A percentile compares a stretch with the other conserved stretches of the same genome.
Evolutionary conservation across 2,113 vertebrate genomes (phyloP).

Genomic region (Crotalus viridis): DNA sequence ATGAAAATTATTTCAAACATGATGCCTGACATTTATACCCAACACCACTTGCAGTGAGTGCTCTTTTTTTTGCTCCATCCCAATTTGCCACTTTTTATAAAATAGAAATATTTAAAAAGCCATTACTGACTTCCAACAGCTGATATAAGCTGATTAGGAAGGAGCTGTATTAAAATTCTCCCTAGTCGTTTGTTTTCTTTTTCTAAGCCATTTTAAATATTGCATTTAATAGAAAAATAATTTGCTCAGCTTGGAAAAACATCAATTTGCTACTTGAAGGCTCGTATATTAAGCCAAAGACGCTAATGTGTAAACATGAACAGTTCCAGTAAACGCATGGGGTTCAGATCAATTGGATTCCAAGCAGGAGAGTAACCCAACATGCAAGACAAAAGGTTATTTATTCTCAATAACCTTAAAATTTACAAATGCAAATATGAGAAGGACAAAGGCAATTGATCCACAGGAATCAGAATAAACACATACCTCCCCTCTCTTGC

Average conservation of each 20-base stretch:
- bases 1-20: neutral
- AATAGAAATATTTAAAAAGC: neutral
- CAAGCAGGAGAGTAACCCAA: conserved; percentile 58
- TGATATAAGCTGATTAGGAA: conserved; percentile 48
- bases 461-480: conserved; percentile 20
- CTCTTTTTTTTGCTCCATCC: neutral
- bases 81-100: neutral
- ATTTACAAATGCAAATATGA: conserved; percentile 30
- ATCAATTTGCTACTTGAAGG: conserved; percentile 68
- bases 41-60: fast-evolving
- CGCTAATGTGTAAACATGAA: conserved; percentile 66
- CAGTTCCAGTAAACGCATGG: conserved; percentile 51
- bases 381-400: conserved; percentile 58
- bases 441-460: conserved; percentile 47
- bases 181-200: conserved; percentile 61
- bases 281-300: conserved; percentile 59
- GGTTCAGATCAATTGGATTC: conserved; percentile 58
- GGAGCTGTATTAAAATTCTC: conserved; percentile 55
- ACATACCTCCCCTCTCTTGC: neutral
- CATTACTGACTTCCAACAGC: neutral
- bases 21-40: neutral
- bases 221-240: conserved; percentile 70
- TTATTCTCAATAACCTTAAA: conserved; percentile 59
- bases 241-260: conserved; percentile 66
- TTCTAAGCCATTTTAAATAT: conserved; percentile 62